A percentile compares a stretch with the other conserved stretches of the same genome.
phyloP scores from a whole-genome alignment of 2,797 vertebrate species.

The Xiphophorus birchmanni region DNA sequence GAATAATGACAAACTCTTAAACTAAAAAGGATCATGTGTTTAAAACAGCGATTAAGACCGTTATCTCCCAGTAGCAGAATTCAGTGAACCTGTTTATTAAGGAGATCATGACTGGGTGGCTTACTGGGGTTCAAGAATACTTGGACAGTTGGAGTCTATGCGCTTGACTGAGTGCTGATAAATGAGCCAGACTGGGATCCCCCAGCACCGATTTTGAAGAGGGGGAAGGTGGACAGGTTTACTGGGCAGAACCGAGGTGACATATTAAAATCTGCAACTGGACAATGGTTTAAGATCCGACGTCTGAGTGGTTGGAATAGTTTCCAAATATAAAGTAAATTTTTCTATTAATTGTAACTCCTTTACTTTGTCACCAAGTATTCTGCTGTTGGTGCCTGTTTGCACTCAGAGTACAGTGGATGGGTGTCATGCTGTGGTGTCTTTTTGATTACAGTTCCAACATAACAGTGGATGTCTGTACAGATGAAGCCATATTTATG shows the following conservation, averaged over 20 bases:
- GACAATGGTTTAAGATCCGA: neutral
- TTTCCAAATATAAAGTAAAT: neutral
- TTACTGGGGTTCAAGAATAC: neutral
- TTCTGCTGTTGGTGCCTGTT: neutral
- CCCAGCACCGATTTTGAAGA: conserved; percentile 10
- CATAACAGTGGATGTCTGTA: neutral
- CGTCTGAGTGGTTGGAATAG: neutral
- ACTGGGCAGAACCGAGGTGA: neutral
- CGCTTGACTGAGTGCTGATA: conserved; percentile 50
- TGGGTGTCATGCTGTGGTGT: neutral
- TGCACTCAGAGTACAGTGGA: neutral
- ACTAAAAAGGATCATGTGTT: neutral
- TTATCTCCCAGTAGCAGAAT: neutral
- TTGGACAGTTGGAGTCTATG: conserved; percentile 61
- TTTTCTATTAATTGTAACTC: neutral
- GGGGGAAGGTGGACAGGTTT: neutral
- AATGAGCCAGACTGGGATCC: conserved; percentile 45
- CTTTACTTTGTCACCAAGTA: neutral
- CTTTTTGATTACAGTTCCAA: neutral
- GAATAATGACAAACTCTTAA: neutral
- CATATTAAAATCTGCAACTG: neutral
- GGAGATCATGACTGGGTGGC: conserved; percentile 6
- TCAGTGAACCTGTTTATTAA: neutral
- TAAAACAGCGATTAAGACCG: neutral
- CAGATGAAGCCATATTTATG: neutral